Percentiles rank a stretch among this genome's conserved stretches.
phyloP scores from a whole-genome alignment of 2,888 invertebrate genomes.

The Molorchus minor region DNA sequence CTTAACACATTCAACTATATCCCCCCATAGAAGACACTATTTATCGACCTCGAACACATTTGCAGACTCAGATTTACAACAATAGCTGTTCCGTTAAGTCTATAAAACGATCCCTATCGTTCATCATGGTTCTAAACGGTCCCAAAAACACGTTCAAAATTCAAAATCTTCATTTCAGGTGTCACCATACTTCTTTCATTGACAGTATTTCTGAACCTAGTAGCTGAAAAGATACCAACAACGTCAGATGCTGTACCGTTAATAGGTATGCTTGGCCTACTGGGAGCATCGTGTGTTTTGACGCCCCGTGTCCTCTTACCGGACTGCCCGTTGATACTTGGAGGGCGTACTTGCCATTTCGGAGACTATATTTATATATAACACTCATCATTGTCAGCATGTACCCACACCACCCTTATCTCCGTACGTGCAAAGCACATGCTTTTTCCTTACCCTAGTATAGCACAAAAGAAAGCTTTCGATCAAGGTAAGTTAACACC shows the following conservation, averaged over 20 bases:
- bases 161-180: conserved; percentile 74
- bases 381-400: conserved; percentile 43
- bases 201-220: conserved; percentile 97
- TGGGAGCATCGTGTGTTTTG: conserved; percentile 63
- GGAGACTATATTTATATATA: conserved; percentile 24
- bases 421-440: conserved; percentile 29
- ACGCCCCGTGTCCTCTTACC: conserved; percentile 60
- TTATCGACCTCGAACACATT: conserved; percentile 22
- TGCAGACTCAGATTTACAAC: conserved; percentile 22
- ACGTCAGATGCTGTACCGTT: conserved; percentile 85
- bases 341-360: conserved; percentile 53
- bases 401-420: conserved; percentile 39
- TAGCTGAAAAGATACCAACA: conserved; percentile 95
- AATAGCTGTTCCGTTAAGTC: conserved; percentile 23
- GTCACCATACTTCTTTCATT: conserved; percentile 96
- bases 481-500: conserved; percentile 21
- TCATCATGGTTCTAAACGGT: conserved; percentile 38
- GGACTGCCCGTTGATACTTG: conserved; percentile 65
- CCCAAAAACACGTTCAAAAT: conserved; percentile 59
- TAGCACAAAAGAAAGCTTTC: conserved; percentile 6
- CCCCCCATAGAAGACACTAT: conserved; percentile 8
- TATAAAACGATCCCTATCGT: conserved; percentile 18
- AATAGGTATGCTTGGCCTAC: conserved; percentile 72
- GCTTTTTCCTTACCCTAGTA: conserved; percentile 32
- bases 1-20: conserved; percentile 11